phyloP scores from a whole-genome alignment of 2,113 vertebrate species.

The Coptodon rendalli region DNA sequence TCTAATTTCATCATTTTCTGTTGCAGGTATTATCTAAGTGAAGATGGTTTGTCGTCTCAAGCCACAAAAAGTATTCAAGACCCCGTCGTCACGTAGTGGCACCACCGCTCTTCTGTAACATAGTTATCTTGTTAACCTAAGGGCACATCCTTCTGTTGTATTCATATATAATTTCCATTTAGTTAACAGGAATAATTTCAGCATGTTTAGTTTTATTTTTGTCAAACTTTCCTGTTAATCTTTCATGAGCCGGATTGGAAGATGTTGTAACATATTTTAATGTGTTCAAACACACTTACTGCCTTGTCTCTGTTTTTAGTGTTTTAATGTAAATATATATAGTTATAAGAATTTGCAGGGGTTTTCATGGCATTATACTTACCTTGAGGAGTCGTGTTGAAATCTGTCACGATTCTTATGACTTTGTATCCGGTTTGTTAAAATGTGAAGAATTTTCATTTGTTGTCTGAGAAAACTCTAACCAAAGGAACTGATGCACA shows the following conservation, averaged over 20 bases:
- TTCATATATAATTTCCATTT: conserved; percentile 8
- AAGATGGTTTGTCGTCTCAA: conserved; percentile 77
- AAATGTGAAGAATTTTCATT: conserved; percentile 8
- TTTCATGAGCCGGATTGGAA: neutral
- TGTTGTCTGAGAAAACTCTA: conserved; percentile 2
- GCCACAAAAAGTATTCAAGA: conserved; percentile 50
- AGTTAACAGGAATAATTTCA: conserved; percentile 47
- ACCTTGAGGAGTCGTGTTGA: neutral
- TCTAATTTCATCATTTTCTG: neutral
- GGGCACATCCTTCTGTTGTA: conserved; percentile 26
- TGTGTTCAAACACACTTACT: conserved; percentile 30
- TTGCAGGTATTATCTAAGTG: conserved; percentile 88
- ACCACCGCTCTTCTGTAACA: conserved; percentile 22
- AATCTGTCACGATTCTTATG: conserved; percentile 3
- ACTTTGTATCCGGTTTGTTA: neutral
- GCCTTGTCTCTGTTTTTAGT: conserved; percentile 69
- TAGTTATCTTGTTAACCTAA: neutral
- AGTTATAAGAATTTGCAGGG: conserved; percentile 15
- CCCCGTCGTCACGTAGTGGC: conserved; percentile 22
- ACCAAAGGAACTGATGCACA: conserved; percentile 49
- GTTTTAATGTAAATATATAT: conserved; percentile 76
- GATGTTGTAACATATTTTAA: conserved; percentile 3
- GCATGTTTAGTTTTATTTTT: conserved; percentile 9
- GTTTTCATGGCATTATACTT: conserved; percentile 36
- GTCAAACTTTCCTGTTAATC: conserved; percentile 1